Conservation (phyloP, 2,797 vertebrate species). For the Oreortyx pictus region DNA sequence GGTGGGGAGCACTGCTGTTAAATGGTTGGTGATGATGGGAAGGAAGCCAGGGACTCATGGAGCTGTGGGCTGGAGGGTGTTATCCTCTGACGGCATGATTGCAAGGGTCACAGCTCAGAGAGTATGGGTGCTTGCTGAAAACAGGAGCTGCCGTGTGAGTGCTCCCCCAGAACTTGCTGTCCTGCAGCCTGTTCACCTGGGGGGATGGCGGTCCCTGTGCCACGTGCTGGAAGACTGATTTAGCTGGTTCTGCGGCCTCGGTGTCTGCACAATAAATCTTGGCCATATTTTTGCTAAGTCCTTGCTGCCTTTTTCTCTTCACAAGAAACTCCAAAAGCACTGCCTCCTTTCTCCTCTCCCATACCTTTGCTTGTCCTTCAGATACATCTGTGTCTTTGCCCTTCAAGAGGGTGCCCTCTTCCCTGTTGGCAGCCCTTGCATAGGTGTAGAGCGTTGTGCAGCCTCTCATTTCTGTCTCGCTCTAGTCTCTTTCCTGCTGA, state of each 20-base stretch:
- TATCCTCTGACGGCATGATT: not conserved
- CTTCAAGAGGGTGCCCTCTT: slow-evolving; percentile 66
- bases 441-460: slow-evolving; percentile 47
- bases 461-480: slow-evolving; percentile 52
- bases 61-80: not conserved
- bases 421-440: slow-evolving; percentile 70
- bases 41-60: not conserved
- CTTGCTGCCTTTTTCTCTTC: not conserved
- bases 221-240: not conserved
- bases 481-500: slow-evolving; percentile 68
- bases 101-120: not conserved
- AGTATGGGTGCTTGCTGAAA: not conserved
- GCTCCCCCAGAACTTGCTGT: not conserved
- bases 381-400: slow-evolving; percentile 68
- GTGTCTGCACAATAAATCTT: not conserved
- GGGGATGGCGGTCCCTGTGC: not conserved
- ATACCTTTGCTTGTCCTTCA: slow-evolving; percentile 61
- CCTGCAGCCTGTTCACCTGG: not conserved
- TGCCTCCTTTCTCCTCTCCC: not conserved
- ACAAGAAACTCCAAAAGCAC: not conserved
- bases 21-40: not conserved
- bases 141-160: not conserved
- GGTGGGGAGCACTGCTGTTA: not conserved
- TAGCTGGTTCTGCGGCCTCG: not conserved
- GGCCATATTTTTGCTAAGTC: not conserved